Conservation (phyloP, 2,888 invertebrate genomes). For the Calephelis perditalis region DNA sequence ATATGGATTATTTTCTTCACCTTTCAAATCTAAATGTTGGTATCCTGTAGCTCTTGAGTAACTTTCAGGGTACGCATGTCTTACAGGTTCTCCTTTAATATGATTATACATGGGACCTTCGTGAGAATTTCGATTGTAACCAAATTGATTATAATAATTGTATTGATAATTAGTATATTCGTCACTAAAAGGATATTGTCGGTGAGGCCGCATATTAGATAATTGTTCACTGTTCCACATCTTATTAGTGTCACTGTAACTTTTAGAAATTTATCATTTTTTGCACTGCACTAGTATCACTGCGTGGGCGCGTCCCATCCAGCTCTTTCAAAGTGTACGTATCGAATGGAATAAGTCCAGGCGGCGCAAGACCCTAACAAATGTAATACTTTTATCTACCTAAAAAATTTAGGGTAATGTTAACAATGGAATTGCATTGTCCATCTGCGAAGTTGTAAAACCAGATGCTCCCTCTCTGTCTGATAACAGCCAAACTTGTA, state of each 20-base stretch:
- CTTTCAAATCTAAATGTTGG: not conserved
- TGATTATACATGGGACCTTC: not conserved
- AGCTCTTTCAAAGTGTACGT: constrained; percentile 63
- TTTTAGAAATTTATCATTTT: constrained; percentile 17
- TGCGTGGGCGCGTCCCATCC: constrained; percentile 62
- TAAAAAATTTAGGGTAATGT: constrained; percentile 76
- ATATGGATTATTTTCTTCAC: not conserved
- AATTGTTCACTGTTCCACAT: constrained; percentile 7
- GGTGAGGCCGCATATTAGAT: constrained; percentile 1
- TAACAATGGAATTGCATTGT: constrained; percentile 75
- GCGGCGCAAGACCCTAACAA: constrained; percentile 68
- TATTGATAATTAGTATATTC: constrained; percentile 6
- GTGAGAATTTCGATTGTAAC: not conserved
- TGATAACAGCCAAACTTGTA: constrained; percentile 33
- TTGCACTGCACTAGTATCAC: constrained; percentile 42
- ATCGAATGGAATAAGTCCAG: constrained; percentile 69
- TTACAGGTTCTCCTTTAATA: not conserved
- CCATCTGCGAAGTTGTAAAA: constrained; percentile 68
- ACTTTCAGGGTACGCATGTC: not conserved
- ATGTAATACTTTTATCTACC: constrained; percentile 76
- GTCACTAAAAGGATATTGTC: not conserved
- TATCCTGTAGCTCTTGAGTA: not conserved
- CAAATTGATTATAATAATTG: not conserved
- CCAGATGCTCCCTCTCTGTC: constrained; percentile 51
- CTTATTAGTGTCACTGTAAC: not conserved